Base-by-base conservation (phyloP, 2,113 vertebrate species). In the Microtus ochrogaster region DNA sequence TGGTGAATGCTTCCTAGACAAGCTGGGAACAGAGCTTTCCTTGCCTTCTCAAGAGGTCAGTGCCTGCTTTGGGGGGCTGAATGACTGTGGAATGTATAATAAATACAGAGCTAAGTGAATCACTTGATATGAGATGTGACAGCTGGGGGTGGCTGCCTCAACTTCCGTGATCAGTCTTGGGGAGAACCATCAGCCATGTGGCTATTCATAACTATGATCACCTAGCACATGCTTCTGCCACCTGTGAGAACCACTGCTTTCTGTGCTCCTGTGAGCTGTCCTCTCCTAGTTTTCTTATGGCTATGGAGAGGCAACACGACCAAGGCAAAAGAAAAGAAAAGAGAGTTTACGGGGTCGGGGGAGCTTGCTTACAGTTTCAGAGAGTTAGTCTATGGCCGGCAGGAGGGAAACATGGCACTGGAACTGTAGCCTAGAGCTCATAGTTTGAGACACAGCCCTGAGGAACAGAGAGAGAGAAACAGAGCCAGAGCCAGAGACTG, bases 171-270 rank as follows among this genome's bases (percentile, higher is more conserved):
- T n/a, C 63, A 5, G 24, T 66, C 63, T 52, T 52, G 30, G 85
- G 84, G 65, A 95, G 33, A 86, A 12, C 58, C 11, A 19, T 22
- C 52, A 4, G 16, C 58, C 77, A 13, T 5, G 30, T 13, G 63
- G 22, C 78, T 52, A 16, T 5, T 0, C 3, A 3, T 1, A 5
- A 0, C 22, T 68, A 33, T 5, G 13, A 68, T 2, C 12, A 33
- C 30, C 66, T 68, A 16, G 30, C 5, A 68, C 30, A n/a, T 24
- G 44, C 36, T 6, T 17, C 22, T 12, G 55, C 55, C 47, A n/a
- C 19, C 16, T 16, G 0, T 21, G 79, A 92, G 86, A 85, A 82
- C 22, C 6, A 55, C 22, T 13, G 22, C 74, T 74, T 68, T 91
- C 47, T 89, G 14, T 22, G 52, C 17, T n/a, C 26, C 33, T 47